Evolutionary conservation across 2,797 vertebrate genomes (phyloP).

Genomic region (Acanthornis magna): DNA sequence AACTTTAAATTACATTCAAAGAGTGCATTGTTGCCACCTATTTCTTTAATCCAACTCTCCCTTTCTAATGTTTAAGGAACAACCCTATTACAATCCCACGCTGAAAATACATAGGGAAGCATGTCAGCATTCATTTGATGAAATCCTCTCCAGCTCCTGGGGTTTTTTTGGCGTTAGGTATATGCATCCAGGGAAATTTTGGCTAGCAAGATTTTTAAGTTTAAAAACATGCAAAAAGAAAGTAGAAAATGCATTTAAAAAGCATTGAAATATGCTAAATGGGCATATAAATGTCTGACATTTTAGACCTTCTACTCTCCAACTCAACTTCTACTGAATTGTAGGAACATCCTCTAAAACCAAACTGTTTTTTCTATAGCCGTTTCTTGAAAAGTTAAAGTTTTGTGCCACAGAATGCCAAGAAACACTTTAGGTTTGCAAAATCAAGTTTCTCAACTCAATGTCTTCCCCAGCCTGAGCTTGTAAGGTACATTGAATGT

Average conservation of each 20-base stretch:
- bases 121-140: neutral
- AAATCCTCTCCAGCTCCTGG: neutral
- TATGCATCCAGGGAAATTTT: neutral
- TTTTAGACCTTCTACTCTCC: neutral
- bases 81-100: neutral
- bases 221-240: neutral
- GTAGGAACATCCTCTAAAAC: neutral
- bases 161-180: neutral
- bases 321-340: neutral
- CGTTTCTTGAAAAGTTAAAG: neutral
- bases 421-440: neutral
- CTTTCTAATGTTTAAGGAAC: neutral
- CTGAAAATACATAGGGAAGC: slow-evolving; percentile 6
- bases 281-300: neutral
- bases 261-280: neutral
- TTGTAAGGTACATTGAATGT: neutral
- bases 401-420: neutral
- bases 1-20: neutral
- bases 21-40: neutral
- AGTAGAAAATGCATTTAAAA: neutral
- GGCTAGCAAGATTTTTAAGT: neutral
- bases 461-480: neutral
- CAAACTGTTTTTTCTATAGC: neutral
- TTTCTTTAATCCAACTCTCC: neutral
- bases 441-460: neutral